A percentile compares a stretch with the other conserved stretches of the same genome.
Evolutionary conservation across 2,113 vertebrate species (phyloP).

Genomic region (Brachypteracias leptosomus): DNA sequence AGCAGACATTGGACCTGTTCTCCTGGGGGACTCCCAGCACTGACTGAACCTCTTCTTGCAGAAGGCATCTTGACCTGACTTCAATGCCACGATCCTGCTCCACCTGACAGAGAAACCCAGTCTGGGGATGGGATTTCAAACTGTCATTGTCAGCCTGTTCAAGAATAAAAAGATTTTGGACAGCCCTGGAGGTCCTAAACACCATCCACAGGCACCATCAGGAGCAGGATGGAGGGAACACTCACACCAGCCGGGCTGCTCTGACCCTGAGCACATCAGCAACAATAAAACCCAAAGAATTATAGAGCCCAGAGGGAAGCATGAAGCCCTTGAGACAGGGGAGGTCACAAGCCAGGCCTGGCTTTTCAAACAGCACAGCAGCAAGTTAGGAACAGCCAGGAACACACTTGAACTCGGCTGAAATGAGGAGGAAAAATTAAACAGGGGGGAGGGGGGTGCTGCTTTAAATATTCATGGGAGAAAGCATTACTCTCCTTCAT

Average conservation of each 20-base stretch:
- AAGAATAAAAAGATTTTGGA: not conserved
- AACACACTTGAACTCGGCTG: not conserved
- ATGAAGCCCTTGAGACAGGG: not conserved
- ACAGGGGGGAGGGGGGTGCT: not conserved
- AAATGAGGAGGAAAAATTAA: not conserved
- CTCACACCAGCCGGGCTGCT: not conserved
- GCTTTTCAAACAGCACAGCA: not conserved
- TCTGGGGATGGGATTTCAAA: not conserved
- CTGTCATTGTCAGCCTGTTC: not conserved
- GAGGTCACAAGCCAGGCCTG: not conserved
- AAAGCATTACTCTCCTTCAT: slow-evolving; percentile 14
- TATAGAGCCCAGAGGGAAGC: not conserved
- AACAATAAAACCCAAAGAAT: not conserved
- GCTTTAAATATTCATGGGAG: slow-evolving; percentile 14
- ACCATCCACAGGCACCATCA: not conserved
- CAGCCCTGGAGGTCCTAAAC: not conserved
- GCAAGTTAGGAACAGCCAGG: not conserved
- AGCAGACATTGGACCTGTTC: not conserved
- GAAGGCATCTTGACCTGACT: not conserved
- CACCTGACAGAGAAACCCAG: not conserved
- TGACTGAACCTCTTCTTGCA: not conserved
- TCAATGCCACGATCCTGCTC: not conserved
- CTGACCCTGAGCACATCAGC: not conserved
- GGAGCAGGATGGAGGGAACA: not conserved
- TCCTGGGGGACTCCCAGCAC: not conserved